These are phyloP conservation scores for Silurus lanzhouensis DNA, from an alignment of 2,797 vertebrate species.

Conservation along the genomic window DNA sequence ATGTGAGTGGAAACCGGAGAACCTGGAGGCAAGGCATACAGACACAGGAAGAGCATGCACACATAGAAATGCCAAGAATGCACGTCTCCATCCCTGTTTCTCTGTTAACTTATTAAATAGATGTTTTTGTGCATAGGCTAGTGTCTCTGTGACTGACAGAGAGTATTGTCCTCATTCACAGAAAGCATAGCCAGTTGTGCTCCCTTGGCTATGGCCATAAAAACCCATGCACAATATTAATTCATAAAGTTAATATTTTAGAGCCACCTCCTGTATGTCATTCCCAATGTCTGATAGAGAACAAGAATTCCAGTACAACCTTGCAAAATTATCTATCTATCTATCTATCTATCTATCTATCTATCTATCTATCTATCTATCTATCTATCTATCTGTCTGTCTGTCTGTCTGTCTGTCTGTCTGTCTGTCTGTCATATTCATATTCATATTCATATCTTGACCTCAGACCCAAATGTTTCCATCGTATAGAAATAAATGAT, in stretches of 20 bases:
- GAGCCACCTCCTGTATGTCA: too few species aligned
- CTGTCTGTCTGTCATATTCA: too few species aligned
- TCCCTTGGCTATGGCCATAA: neutral
- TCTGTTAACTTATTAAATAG: neutral
- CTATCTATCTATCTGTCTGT: too few species aligned
- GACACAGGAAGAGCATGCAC: neutral
- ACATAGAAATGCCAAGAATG: neutral
- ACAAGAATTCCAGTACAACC: too few species aligned
- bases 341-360: too few species aligned
- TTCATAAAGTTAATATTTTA: too few species aligned
- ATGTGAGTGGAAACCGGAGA: too few species aligned
- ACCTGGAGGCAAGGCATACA: neutral
- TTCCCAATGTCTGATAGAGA: too few species aligned
- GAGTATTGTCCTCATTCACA: neutral
- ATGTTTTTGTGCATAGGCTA: neutral
- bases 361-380: too few species aligned
- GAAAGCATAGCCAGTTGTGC: neutral
- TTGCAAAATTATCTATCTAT: too few species aligned
- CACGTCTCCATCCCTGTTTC: neutral
- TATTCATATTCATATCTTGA: neutral
- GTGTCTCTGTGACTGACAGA: neutral
- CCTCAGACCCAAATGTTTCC: neutral
- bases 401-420: too few species aligned
- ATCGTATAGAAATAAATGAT: neutral
- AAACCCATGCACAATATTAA: too few species aligned